Base-by-base conservation (phyloP, 2,797 vertebrate genomes). In the Mycteria americana region DNA sequence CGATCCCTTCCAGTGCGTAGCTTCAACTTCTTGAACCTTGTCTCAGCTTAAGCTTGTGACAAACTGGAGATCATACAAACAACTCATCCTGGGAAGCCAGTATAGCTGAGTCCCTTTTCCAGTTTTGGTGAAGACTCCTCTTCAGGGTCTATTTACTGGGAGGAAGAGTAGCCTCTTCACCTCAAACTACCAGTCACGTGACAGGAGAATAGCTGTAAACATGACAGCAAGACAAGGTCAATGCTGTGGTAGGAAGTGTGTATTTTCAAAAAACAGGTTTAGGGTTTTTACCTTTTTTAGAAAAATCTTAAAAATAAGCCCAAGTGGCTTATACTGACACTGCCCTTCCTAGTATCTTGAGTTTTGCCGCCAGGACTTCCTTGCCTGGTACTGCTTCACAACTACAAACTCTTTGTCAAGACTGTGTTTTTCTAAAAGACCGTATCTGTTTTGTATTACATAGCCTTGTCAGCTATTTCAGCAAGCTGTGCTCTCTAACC, bases 401-500 rank as follows among this genome's bases (percentile, higher is more conserved):
- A 59, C 33, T 35, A 75, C 0, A 0, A 88, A 69, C 46, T 76
- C 76, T 92, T 95, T 90, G 70, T 91, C 48, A 70, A 91, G 75
- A 57, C 67, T 35, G 24, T 53, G 18, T 53, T 94, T 73, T 91
- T 91, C 53, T 68, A 89, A 77, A 89, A 53, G 75, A 77, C 31
- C 0, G 1, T 89, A 85, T 91, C 60, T 88, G 53, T 85, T 95
- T 67, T 67, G 68, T 89, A 69, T 77, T 80, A 89, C 60, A 43
- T 5, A 85, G 81, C n/a, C 48, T 50, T 93, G 93, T 70, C 78
- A 89, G 85, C 91, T 89, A 80, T 80, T 97, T 85, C 82, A 77
- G 80, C 85, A 89, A 93, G 82, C 78, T 89, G 56, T 43, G 79
- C 85, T 96, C 93, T 92, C 87, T 92, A 94, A 88, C 95, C 93